Evolutionary conservation across 1,140 invertebrate genomes (phyloP).

Genomic region (Drosophila hydei): DNA sequence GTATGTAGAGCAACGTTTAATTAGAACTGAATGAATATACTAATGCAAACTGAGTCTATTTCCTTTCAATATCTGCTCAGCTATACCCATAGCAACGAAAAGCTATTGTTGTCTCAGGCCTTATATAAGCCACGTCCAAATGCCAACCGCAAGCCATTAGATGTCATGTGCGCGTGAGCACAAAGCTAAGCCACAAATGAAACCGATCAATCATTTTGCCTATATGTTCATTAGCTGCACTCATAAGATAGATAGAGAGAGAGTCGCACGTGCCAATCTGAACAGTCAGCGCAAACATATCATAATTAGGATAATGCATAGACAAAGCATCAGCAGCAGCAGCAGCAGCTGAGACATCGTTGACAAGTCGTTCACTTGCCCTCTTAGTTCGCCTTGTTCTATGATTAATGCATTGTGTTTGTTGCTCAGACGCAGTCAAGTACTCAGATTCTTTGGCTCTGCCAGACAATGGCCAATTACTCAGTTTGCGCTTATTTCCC

Average conservation of each 20-base stretch:
- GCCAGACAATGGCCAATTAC: constrained; percentile 42
- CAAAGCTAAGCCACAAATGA: background rate
- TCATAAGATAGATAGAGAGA: background rate
- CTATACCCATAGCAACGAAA: no score
- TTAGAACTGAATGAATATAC: no score
- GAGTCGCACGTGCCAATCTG: constrained; percentile 43
- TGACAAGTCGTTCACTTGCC: constrained; percentile 56
- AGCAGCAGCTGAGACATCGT: constrained; percentile 23
- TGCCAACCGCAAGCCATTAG: background rate
- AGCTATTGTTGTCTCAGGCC: no score
- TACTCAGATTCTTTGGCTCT: constrained; percentile 25
- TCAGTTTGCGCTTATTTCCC: constrained; percentile 11
- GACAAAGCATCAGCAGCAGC: constrained; percentile 26
- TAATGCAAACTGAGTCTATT: no score
- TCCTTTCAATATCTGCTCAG: no score
- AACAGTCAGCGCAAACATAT: constrained; percentile 37
- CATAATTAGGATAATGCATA: constrained; percentile 72
- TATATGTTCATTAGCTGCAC: constrained; percentile 13
- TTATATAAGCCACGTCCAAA: background rate
- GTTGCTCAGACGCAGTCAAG: constrained; percentile 26
- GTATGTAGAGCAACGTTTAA: no score
- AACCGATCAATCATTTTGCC: constrained; percentile 22
- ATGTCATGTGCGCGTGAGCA: background rate
- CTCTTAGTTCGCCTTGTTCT: constrained; percentile 35
- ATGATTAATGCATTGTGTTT: constrained; percentile 65